Conservation (phyloP, 2,888 invertebrate genomes). For the Gymnosoma rotundatum region DNA sequence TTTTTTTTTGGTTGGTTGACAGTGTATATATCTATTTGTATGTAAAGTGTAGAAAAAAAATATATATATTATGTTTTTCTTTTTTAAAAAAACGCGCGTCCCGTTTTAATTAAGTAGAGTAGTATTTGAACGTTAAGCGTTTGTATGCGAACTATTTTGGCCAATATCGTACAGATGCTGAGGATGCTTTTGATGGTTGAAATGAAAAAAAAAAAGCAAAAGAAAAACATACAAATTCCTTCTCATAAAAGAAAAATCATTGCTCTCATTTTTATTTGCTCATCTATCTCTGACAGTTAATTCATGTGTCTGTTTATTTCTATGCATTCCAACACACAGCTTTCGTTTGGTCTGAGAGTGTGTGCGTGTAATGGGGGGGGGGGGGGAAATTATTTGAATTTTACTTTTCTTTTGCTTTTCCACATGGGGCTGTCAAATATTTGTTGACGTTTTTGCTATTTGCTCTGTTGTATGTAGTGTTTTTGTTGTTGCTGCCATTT, state of each 20-base stretch:
- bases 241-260: conserved; percentile 58
- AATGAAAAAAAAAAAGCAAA: conserved; percentile 15
- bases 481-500: conserved; percentile 35
- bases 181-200: conserved; percentile 67
- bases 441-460: conserved; percentile 52
- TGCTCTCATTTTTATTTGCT: conserved; percentile 53
- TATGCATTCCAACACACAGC: conserved; percentile 21
- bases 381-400: conserved; percentile 47
- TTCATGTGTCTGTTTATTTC: conserved; percentile 24
- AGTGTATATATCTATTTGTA: conserved; percentile 64
- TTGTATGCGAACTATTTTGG: conserved; percentile 71
- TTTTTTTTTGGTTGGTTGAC: conserved; percentile 38
- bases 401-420: conserved; percentile 56
- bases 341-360: neutral
- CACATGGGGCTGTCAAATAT: conserved; percentile 69
- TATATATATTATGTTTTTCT: conserved; percentile 66
- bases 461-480: conserved; percentile 42
- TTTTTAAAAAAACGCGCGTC: conserved; percentile 68
- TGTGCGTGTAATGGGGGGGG: neutral
- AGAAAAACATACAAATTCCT: conserved; percentile 9
- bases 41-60: conserved; percentile 70
- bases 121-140: conserved; percentile 71
- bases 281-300: conserved; percentile 29
- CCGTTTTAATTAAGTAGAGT: conserved; percentile 65
- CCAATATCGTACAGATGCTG: conserved; percentile 67